Evolutionary conservation across 2,888 invertebrate species (phyloP), one percentile per base, ranked within the genome.

Genomic region (Eristalis intricaria): DNA sequence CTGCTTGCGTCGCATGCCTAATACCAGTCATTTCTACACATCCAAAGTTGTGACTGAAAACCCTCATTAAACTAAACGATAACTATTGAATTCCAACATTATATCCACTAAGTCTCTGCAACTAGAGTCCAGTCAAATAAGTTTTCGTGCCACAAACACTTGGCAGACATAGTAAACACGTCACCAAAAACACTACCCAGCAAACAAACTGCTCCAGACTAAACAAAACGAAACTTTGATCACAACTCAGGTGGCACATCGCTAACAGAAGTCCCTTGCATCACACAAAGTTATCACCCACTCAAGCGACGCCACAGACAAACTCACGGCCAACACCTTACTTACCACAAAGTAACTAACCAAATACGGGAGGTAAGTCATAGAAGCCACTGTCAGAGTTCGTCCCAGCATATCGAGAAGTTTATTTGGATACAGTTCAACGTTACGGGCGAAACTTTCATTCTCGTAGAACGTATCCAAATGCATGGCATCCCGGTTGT

Each of bases 331-430:
- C 58, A 60, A 73, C 32, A 65, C 26, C 56, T 15, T 50, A 91
- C 92, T 92, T 91, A 92, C 92, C 92, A 91, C 92, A 91, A 91
- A 91, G 91, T 91, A 90, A 91, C 91, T 91, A 90, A 91, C 90
- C 89, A 91, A 90, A 90, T 92, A 92, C 88, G 92, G 92, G 81
- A 91, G 90, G 91, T 92, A 92, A 89, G 92, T 92, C 90, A 92
- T 86, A 70, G 93, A 90, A 89, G 92, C 92, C 89, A 92, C 90
- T 89, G 90, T 90, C 86, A 93, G 83, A 74, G 90, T 89, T 81
- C 92, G 90, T 58, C 91, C 90, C 89, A 90, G 82, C 90, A 92
- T 89, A 91, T 93, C 90, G 90, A 86, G 89, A 89, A 93, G 89
- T 91, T 93, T 93, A 90, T 92, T 91, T 75, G 92, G 91, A 90